Percentiles rank a stretch among this genome's conserved stretches.
Conservation (phyloP, 2,888 invertebrate genomes). For the Platycheirus albimanus region DNA sequence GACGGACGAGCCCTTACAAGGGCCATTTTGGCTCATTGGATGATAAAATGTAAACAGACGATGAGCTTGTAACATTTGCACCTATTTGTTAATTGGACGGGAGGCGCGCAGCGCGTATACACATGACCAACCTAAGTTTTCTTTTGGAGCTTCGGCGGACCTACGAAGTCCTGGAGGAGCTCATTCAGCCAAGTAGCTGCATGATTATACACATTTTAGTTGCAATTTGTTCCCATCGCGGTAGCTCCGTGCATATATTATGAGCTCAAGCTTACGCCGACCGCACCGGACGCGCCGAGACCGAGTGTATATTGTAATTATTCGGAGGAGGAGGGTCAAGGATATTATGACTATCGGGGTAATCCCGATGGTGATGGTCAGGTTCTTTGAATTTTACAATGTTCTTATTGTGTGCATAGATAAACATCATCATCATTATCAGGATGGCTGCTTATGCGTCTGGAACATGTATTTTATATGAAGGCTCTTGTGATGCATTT, state of each 20-base stretch:
- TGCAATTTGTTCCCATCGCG: conserved; percentile 33
- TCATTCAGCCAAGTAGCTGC: conserved; percentile 12
- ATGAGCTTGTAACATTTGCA: conserved; percentile 73
- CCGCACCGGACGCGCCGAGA: too few species aligned
- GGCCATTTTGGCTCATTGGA: conserved; percentile 27
- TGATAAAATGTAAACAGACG: conserved; percentile 54
- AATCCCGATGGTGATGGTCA: conserved; percentile 17
- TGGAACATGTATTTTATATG: not conserved
- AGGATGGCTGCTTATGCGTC: conserved; percentile 16
- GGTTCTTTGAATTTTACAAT: conserved; percentile 24
- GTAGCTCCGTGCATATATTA: conserved; percentile 37
- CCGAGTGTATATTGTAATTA: too few species aligned
- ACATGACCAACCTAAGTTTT: conserved; percentile 4
- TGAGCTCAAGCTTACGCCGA: conserved; percentile 33
- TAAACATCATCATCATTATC: conserved; percentile 12
- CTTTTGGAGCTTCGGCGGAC: too few species aligned
- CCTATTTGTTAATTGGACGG: conserved; percentile 75
- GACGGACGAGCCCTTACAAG: conserved; percentile 5
- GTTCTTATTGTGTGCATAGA: conserved; percentile 19
- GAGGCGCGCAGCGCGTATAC: conserved; percentile 19
- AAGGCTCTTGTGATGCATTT: conserved; percentile 18
- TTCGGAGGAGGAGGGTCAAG: conserved; percentile 29
- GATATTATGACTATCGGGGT: conserved; percentile 3
- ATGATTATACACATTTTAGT: conserved; percentile 42
- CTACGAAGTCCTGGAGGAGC: too few species aligned